Evolutionary conservation across 2,113 vertebrate species (phyloP).

Genomic region (Caloenas nicobarica): DNA sequence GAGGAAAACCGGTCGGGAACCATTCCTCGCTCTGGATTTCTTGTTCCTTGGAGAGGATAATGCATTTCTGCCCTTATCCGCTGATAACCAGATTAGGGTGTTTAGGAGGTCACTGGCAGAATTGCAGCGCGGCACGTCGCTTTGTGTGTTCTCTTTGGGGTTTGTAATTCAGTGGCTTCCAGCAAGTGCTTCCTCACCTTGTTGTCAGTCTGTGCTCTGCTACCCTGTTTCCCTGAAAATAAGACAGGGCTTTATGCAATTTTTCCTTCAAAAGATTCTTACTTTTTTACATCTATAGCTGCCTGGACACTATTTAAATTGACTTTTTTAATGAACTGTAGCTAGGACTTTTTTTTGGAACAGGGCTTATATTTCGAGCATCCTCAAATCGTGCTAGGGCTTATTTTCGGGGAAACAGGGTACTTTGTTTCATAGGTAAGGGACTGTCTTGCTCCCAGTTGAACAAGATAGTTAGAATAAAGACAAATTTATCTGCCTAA

Average conservation of each 20-base stretch:
- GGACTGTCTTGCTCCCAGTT: background rate
- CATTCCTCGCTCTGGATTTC: fast-evolving
- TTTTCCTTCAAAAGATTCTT: too few species aligned
- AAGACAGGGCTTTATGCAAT: too few species aligned
- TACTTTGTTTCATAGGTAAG: background rate
- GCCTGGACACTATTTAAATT: too few species aligned
- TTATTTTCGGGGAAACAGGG: too few species aligned
- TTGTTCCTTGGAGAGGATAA: constrained; percentile 9
- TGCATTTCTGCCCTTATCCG: background rate
- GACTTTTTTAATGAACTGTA: too few species aligned
- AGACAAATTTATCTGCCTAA: background rate
- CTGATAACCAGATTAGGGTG: constrained; percentile 41
- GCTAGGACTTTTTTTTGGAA: too few species aligned
- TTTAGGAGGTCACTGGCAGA: background rate
- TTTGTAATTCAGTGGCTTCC: background rate
- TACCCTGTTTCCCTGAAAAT: too few species aligned
- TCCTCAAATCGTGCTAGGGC: too few species aligned
- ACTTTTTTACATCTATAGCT: too few species aligned
- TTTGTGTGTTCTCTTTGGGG: fast-evolving
- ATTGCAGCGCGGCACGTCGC: fast-evolving
- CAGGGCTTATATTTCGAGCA: too few species aligned
- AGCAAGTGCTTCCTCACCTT: background rate
- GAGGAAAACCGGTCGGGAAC: background rate
- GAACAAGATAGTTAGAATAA: background rate
- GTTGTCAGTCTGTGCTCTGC: background rate